Evolutionary conservation across 2,888 invertebrate genomes (phyloP), one percentile per base, ranked within the genome.

Genomic region (Nasonovia ribisnigri): DNA sequence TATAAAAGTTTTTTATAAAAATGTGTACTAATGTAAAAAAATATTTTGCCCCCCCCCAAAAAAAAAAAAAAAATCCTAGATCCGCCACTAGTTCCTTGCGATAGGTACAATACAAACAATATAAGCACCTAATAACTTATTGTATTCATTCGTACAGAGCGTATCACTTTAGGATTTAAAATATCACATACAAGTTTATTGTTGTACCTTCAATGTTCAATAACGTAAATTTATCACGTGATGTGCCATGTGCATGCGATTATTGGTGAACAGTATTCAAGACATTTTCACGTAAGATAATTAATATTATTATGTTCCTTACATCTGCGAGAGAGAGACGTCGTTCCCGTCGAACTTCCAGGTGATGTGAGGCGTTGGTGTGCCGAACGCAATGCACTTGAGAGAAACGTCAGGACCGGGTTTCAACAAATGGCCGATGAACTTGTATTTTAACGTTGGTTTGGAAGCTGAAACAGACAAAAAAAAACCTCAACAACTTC

Each of bases 351-450:
- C 96, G 60, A 96, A 95, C 16, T 95, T 95, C 96, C 96, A 96
- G 11, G 95, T 95, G 94, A 96, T 96, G 94, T 95, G 95, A 10
- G 96, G 96, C 6, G 96, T 95, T 4, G 96, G 96, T 95, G 96
- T 96, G 3, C 96, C 96, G 24, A 96, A 95, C 3, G 96, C 96
- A 67, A 96, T 95, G 95, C 96, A 96, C 92, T 96, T 96, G 67
- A 96, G 95, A 26, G 96, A 96, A 26, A 96, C 96, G 24, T 96
- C 95, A 1, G 96, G 96, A 5, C 96, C 96, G 13, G 96, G 96
- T 94, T 96, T 96, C 51, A 96, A 95, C 10, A 96, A 96, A 94
- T 96, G 96, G 91, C 96, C 96, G 77, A 96, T 95, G 95, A 96
- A 96, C 94, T 95, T 95, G 95, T 96, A 96, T 67, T 95, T 95